Percentiles rank a stretch among this genome's conserved stretches.
phyloP scores from a whole-genome alignment of 2,113 vertebrate species.

The Phyllopteryx taeniolatus region DNA sequence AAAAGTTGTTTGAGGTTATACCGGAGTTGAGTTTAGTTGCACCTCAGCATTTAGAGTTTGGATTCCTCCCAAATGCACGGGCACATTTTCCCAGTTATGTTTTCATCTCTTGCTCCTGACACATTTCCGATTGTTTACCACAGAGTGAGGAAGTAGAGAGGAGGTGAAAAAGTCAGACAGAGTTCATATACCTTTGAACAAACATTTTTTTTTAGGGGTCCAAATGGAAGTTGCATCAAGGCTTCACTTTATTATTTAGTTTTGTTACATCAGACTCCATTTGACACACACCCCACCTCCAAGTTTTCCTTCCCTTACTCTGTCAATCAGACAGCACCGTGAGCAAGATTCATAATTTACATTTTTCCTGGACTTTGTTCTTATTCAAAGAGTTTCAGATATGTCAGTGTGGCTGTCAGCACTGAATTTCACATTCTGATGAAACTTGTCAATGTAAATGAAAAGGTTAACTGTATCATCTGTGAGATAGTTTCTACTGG shows the following conservation, averaged over 20 bases:
- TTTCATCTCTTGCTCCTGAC: conserved; percentile 36
- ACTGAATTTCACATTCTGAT: background rate
- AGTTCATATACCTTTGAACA: conserved; percentile 58
- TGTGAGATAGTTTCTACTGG: background rate
- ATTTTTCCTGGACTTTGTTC: background rate
- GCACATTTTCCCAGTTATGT: conserved; percentile 18
- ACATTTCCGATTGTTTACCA: conserved; percentile 50
- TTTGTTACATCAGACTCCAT: conserved; percentile 29
- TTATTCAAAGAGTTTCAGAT: background rate
- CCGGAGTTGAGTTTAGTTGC: background rate
- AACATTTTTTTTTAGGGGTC: conserved; percentile 20
- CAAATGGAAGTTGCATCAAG: conserved; percentile 40
- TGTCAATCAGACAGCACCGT: conserved; percentile 24
- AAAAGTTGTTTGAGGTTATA: background rate
- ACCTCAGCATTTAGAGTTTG: background rate
- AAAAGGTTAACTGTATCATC: background rate
- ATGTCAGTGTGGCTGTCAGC: background rate
- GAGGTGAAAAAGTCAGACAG: conserved; percentile 46
- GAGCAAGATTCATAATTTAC: conserved; percentile 5
- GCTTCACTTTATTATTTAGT: conserved; percentile 24
- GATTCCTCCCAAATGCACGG: conserved; percentile 11
- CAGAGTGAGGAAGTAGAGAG: conserved; percentile 21
- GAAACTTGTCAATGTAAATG: conserved; percentile 4
- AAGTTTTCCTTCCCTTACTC: conserved; percentile 1
- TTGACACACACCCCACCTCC: conserved; percentile 13